Conservation (phyloP, 1,140 invertebrate genomes). For the Conus ventricosus region DNA sequence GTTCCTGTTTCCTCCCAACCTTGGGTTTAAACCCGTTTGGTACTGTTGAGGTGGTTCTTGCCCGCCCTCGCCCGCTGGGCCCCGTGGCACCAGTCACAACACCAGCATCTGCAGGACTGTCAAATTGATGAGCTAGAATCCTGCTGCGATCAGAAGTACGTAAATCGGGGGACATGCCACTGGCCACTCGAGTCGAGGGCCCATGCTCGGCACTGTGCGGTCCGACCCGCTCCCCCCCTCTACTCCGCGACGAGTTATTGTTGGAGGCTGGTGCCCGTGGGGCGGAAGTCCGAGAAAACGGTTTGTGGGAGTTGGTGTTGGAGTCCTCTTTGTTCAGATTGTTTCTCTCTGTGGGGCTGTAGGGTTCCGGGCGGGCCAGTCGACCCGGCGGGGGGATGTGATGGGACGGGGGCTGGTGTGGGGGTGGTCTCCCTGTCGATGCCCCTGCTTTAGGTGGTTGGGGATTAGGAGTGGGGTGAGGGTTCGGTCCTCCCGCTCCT, state of each 20-base stretch:
- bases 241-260: conserved; percentile 38
- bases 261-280: conserved; percentile 48
- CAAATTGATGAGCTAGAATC: conserved; percentile 58
- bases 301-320: conserved; percentile 40
- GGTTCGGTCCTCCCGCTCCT: conserved; percentile 9
- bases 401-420: conserved; percentile 39
- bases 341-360: conserved; percentile 70
- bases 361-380: conserved; percentile 67
- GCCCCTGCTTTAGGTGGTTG: conserved; percentile 19
- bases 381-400: conserved; percentile 64
- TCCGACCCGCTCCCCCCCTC: conserved; percentile 48
- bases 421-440: not conserved
- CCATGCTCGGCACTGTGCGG: conserved; percentile 27
- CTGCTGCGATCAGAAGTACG: conserved; percentile 41
- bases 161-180: conserved; percentile 35
- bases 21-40: conserved; percentile 70
- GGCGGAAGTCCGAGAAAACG: conserved; percentile 44
- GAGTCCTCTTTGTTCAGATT: conserved; percentile 66
- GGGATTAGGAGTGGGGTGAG: conserved; percentile 38
- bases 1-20: conserved; percentile 59
- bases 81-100: conserved; percentile 32
- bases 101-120: conserved; percentile 45
- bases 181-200: conserved; percentile 23
- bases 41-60: conserved; percentile 46
- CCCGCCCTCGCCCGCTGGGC: conserved; percentile 30